Evolutionary conservation across 2,113 vertebrate genomes (phyloP), one percentile per base, ranked within the genome.

Genomic region (Hippocampus barbouri): DNA sequence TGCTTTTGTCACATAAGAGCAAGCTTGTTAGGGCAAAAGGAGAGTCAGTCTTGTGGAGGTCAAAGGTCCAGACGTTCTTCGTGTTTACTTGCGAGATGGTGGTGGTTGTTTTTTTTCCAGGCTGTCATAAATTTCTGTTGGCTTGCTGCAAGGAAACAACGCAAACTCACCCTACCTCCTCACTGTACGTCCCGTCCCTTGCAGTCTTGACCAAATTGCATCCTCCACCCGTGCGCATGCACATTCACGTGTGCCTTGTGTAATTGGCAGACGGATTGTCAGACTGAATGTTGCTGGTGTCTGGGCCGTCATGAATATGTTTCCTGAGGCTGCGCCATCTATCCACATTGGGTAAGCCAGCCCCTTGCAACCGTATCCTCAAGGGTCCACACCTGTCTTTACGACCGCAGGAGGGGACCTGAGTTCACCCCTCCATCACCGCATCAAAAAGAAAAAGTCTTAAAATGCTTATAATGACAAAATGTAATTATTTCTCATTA

Each of bases 61-160:
- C 69, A 85, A 85, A 85, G 83, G 76, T 86, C 80, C 70, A 49
- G 75, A 80, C 72, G 68, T 75, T 70, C 77, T 89, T 66, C 60
- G 56, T 12, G 85, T 91, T 79, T 88, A 86, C 77, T 2, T 27
- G 87, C 66, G 89, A 91, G 65, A 88, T 86, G 84, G 76, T 85
- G 57, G 2, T 75, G 74, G 81, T 82, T 85, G 30, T 88, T 85
- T 87, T 69, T 49, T n/a, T 54, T 23, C 6, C 74, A 67, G 74
- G 73, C 72, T 69, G 74, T 75, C 66, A 3, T 75, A 81, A 85
- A 83, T 71, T 54, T 25, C 49, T 79, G 86, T 87, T 83, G 83
- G 85, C 79, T 7, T 38, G 59, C 27, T 59, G 12, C 57, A 27
- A 59, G 57, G 25, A 59, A 25, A 8, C 65, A 7, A 5, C 34